Conservation (phyloP, 2,113 vertebrate species). For the Nothoprocta pentlandii region DNA sequence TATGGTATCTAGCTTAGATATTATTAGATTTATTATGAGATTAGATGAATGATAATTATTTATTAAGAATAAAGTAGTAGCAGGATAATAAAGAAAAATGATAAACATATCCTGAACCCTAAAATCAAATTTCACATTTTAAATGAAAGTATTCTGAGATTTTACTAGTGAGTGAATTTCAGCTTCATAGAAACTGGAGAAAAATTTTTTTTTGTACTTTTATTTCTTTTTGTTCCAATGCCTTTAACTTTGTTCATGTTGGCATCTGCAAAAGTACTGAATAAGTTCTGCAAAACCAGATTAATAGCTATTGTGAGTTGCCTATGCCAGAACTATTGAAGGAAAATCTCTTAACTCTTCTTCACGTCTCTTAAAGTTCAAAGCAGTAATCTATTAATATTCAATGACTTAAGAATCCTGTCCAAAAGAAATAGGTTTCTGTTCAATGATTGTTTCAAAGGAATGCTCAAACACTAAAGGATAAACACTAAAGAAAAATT, state of each 20-base stretch:
- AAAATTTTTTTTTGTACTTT: not conserved
- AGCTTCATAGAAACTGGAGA: not conserved
- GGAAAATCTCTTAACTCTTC: not conserved
- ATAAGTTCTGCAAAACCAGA: not conserved
- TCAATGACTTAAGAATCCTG: not conserved
- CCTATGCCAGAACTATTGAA: not conserved
- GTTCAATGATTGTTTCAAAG: not conserved
- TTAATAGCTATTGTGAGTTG: accelerated
- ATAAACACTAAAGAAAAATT: not conserved
- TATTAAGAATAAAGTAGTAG: not conserved
- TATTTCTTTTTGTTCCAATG: not conserved
- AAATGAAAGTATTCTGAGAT: not conserved
- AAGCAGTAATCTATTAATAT: not conserved
- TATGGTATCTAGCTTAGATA: not conserved
- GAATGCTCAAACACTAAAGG: not conserved
- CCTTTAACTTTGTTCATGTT: not conserved
- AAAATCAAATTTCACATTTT: not conserved
- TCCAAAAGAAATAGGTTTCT: not conserved
- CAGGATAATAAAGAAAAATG: not conserved
- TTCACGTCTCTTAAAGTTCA: not conserved
- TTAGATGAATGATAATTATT: not conserved
- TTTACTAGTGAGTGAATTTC: not conserved
- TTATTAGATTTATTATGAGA: not conserved
- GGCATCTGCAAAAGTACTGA: not conserved
- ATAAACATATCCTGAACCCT: not conserved